Conservation (phyloP, 2,797 vertebrate species). For the Amblyopsis hoosieri region DNA sequence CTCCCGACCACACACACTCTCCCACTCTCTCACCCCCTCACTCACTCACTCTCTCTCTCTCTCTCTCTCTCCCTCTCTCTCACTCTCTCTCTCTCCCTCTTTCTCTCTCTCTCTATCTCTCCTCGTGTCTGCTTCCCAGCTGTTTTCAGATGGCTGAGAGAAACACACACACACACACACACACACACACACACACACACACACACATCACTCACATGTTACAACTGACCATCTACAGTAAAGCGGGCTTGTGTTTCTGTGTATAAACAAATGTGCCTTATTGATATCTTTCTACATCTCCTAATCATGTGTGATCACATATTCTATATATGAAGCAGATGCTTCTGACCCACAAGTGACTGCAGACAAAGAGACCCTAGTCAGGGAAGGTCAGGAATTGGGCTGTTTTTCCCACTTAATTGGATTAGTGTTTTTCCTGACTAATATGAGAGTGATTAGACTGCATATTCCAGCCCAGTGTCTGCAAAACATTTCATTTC, state of each 20-base stretch:
- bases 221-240: constrained; percentile 37
- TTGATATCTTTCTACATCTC: constrained; percentile 43
- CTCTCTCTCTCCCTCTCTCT: neutral
- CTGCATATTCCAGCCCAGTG: constrained; percentile 24
- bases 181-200: constrained; percentile 12
- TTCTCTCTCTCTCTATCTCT: constrained; percentile 15
- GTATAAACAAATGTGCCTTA: constrained; percentile 33
- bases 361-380: constrained; percentile 49
- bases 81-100: constrained; percentile 2
- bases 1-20: no score
- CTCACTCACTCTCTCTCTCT: constrained; percentile 28
- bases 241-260: constrained; percentile 49
- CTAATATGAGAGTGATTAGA: constrained; percentile 65
- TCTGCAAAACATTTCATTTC: constrained; percentile 9
- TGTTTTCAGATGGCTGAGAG: constrained; percentile 69
- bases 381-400: constrained; percentile 62
- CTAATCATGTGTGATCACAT: constrained; percentile 37
- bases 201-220: constrained; percentile 6
- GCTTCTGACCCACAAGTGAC: constrained; percentile 44
- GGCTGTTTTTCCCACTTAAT: constrained; percentile 59
- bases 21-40: constrained; percentile 10
- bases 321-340: constrained; percentile 59
- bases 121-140: constrained; percentile 73
- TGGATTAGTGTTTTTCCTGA: constrained; percentile 49
- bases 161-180: constrained; percentile 13